These are phyloP conservation scores for Epizoanthus rinbou DNA, from an alignment of 92 coral and sea anemone genomes.

Conservation along the genomic window DNA sequence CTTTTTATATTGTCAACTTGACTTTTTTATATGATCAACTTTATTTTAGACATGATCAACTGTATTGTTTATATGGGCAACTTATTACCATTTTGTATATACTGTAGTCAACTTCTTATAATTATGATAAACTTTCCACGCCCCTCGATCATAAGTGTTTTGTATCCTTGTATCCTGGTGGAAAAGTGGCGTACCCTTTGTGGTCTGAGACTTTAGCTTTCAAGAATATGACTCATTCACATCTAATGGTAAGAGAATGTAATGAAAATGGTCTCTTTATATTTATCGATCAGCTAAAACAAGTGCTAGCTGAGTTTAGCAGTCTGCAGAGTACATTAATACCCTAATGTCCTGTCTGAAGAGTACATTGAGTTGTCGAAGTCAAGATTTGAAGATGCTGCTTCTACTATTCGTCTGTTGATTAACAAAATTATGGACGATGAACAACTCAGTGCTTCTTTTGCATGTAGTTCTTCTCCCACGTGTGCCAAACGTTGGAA, in stretches of 20 bases:
- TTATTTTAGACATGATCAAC: no score
- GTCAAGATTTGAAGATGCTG: conserved; percentile 15
- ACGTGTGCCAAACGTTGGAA: no score
- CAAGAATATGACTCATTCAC: background rate
- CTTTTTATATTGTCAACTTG: no score
- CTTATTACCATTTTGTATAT: no score
- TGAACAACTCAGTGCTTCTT: background rate
- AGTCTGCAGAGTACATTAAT: background rate
- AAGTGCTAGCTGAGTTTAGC: conserved; percentile 28
- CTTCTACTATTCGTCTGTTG: conserved; percentile 6
- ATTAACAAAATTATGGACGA: background rate
- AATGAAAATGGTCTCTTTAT: conserved; percentile 27
- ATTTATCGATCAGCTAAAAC: conserved; percentile 20
- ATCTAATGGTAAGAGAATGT: conserved; percentile 17
- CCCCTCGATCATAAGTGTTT: no score
- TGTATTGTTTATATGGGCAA: no score
- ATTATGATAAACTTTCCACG: no score
- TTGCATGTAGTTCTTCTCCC: no score
- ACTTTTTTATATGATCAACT: no score
- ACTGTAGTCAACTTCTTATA: no score
- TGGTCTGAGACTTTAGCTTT: background rate
- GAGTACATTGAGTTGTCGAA: conserved; percentile 5
- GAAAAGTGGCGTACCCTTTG: background rate
- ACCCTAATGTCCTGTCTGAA: background rate
- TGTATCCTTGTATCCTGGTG: no score